Base-by-base conservation (phyloP, 2,797 vertebrate genomes). In the Brachyalestes nurse region DNA sequence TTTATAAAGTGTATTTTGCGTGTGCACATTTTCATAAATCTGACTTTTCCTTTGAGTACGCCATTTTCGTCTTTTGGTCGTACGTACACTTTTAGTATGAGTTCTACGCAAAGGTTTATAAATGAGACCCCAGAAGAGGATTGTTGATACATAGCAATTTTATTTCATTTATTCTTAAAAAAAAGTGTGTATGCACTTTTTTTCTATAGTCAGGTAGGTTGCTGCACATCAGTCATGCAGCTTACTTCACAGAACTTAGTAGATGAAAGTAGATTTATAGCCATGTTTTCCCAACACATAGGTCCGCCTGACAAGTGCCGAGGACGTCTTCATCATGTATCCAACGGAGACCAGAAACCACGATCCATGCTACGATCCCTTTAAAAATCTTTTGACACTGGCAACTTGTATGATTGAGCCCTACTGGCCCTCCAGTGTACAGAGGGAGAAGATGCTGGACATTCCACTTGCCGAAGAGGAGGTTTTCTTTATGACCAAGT, bases 381-480 rank as follows among this genome's bases (percentile, higher is more conserved):
- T 66, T 0, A 73, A 75, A 21, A 74, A 77, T 79, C 28, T 84
- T 10, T 42, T 86, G 5, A 77, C 72, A 1, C 53, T 79, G 14
- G 38, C 47, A 8, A 64, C 57, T 1, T 88, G 88, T 82, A 23
- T 82, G 61, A 55, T 85, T 40, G 80, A 88, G 19, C 75, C 83
- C 53, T 87, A 85, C 53, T 90, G 88, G 89, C 82, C 84, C 1
- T 78, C 70, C 19, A 77, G 79, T 1, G 25, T 83, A 1, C 77
- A 81, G 47, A 80, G 16, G 4, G 84, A 87, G 53, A 82, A 75
- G 25, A 67, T 34, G 4, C 19, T 88, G 72, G 78, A 88, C 65
- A 85, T 90, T 66, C 86, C 89, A 17, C 77, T 89, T n/a, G 75
- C 81, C 45, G 79, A 82, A 1, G 82, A 87, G 62, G 83, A 88